Evolutionary conservation across 2,797 vertebrate species (phyloP).

Genomic region (Alosa sapidissima): DNA sequence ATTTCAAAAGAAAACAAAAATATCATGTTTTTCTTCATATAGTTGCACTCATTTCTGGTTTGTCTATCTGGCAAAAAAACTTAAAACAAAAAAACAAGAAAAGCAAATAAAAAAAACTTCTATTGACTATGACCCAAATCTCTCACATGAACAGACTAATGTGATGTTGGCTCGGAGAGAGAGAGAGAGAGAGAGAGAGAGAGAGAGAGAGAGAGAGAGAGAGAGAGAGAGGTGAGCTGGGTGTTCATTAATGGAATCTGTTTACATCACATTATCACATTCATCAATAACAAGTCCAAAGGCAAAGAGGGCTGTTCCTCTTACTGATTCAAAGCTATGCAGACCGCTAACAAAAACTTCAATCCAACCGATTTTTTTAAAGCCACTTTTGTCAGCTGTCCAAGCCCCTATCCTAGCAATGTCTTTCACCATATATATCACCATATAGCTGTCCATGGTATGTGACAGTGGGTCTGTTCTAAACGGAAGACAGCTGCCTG

Average conservation of each 20-base stretch:
- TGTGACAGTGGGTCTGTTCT: neutral
- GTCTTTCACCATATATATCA: neutral
- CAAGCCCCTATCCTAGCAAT: neutral
- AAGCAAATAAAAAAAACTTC: neutral
- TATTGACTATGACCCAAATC: slow-evolving; percentile 17
- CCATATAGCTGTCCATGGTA: no score
- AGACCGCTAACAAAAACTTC: neutral
- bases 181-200: slow-evolving; percentile 6
- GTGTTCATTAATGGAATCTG: slow-evolving; percentile 5
- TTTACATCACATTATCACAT: slow-evolving; percentile 16
- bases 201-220: slow-evolving; percentile 7
- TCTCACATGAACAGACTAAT: slow-evolving; percentile 15
- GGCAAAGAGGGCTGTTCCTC: neutral
- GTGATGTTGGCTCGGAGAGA: neutral
- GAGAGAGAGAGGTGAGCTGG: neutral
- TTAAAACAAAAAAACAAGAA: no score
- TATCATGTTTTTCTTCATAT: neutral
- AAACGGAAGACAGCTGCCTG: no score
- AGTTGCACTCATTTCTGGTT: neutral
- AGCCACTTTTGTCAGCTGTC: neutral
- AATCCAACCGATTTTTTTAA: neutral
- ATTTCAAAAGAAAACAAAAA: slow-evolving; percentile 7
- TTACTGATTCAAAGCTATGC: neutral
- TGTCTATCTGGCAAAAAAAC: neutral
- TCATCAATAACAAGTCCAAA: slow-evolving; percentile 12